Evolutionary conservation across 2,113 vertebrate genomes (phyloP).

Genomic region (Melanocharis versteri): DNA sequence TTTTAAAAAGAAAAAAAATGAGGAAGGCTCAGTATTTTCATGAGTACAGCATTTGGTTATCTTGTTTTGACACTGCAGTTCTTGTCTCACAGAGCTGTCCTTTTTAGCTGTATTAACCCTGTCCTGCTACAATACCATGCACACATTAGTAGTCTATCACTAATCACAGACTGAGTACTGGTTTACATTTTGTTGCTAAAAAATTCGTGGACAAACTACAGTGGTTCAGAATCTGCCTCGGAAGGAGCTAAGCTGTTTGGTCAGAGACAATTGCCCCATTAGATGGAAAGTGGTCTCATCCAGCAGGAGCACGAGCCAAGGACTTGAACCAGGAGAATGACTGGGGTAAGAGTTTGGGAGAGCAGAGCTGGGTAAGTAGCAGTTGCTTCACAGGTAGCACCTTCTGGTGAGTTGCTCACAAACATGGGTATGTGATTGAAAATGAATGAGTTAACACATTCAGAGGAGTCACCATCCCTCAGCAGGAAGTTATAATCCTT

Average conservation of each 20-base stretch:
- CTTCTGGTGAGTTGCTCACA: background rate
- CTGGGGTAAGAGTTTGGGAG: background rate
- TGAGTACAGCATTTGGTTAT: background rate
- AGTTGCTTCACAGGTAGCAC: background rate
- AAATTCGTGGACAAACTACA: background rate
- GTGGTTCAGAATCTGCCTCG: background rate
- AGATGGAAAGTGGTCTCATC: background rate
- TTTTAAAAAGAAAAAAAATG: background rate
- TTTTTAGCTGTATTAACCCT: background rate
- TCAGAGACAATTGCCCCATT: background rate
- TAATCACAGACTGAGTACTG: background rate
- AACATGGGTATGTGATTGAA: background rate
- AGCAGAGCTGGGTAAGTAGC: background rate
- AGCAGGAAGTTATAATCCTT: constrained; percentile 52
- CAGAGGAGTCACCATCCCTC: background rate
- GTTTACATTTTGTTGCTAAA: background rate
- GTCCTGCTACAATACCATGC: background rate
- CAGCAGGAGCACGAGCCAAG: background rate
- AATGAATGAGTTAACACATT: constrained; percentile 39
- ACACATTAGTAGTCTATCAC: background rate
- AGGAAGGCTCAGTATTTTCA: background rate
- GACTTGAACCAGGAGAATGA: background rate
- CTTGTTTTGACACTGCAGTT: background rate
- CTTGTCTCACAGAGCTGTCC: background rate
- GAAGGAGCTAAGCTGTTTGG: background rate